Percentiles rank a stretch among this genome's conserved stretches.
Evolutionary conservation across 2,888 invertebrate species (phyloP).

Genomic region (Psococerastis gibbosa): DNA sequence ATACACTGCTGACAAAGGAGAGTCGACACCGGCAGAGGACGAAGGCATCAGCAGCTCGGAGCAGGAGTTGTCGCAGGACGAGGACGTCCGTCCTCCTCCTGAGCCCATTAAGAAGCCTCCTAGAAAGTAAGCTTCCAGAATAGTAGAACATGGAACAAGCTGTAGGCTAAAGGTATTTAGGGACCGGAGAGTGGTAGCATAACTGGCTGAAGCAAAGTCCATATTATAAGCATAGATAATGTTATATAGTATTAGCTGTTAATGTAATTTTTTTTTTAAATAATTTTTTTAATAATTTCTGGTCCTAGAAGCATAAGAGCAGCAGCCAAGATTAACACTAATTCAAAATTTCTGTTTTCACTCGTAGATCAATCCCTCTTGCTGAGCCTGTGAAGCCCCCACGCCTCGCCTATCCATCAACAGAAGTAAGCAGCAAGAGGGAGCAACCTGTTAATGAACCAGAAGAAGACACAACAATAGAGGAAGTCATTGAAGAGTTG

Average conservation of each 20-base stretch:
- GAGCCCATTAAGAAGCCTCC: not conserved
- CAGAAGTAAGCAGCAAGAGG: conserved; percentile 15
- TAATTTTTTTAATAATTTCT: no score
- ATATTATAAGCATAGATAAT: no score
- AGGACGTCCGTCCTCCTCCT: conserved; percentile 18
- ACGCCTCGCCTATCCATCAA: not conserved
- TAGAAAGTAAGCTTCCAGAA: not conserved
- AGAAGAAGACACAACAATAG: conserved; percentile 61
- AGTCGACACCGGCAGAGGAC: conserved; percentile 51
- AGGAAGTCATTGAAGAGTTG: conserved; percentile 71
- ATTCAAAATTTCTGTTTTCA: not conserved
- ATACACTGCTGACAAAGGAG: not conserved
- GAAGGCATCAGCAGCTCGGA: conserved; percentile 80
- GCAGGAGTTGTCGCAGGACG: conserved; percentile 34
- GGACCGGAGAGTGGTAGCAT: no score
- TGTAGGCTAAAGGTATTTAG: no score
- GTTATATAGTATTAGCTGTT: no score
- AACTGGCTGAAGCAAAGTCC: no score
- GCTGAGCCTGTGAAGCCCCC: conserved; percentile 5
- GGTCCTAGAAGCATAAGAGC: not conserved
- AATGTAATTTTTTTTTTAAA: no score
- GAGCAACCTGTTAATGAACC: conserved; percentile 10
- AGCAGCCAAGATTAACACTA: not conserved
- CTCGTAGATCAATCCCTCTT: not conserved
- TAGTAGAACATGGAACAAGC: no score